Base-by-base conservation (phyloP, 2,888 invertebrate genomes). In the Xestia sexstrigata region DNA sequence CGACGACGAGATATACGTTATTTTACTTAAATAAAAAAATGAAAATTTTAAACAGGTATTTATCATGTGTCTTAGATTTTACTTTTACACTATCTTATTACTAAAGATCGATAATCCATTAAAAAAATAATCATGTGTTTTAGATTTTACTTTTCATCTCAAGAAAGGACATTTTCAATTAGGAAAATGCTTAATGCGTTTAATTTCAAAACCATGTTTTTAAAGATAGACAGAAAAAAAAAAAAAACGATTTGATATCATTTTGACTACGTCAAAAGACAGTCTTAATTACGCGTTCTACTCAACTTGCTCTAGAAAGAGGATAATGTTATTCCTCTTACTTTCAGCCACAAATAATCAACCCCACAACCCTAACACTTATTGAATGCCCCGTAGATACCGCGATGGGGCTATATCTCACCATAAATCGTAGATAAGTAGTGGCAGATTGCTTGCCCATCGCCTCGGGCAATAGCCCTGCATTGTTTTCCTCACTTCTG, bases 371-470 rank as follows among this genome's bases (percentile, higher is more conserved):
- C 60, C 74, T 58, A 60, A 72, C 71, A 66, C 68, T 79, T 42
- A 72, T 79, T 79, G 68, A 83, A 74, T 55, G 26, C 47, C 35
- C 74, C 60, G 65, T 62, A 69, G 71, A 83, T 71, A 70, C 42
- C n/a, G 26, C 52, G 15, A 49, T 65, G n/a, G 70, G 49, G 60
- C 42, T 66, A 58, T 75, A 83, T 65, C 70, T 69, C 9, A 15
- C 70, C 55, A 82, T 77, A 80, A 87, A 82, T 86, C 74, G 63
- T 58, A 76, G 73, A 78, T 82, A 87, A 77, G 78, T 81, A 76
- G 82, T 74, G 65, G 78, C 65, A 72, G 78, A 84, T 84, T 78
- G 75, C 67, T 67, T 68, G 70, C 76, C 79, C 78, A 77, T 58
- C 67, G 73, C 83, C 76, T 65, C 65, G 23, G 35, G 70, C 68